phyloP scores from a whole-genome alignment of 2,113 vertebrate genomes.

The Serinus canaria region DNA sequence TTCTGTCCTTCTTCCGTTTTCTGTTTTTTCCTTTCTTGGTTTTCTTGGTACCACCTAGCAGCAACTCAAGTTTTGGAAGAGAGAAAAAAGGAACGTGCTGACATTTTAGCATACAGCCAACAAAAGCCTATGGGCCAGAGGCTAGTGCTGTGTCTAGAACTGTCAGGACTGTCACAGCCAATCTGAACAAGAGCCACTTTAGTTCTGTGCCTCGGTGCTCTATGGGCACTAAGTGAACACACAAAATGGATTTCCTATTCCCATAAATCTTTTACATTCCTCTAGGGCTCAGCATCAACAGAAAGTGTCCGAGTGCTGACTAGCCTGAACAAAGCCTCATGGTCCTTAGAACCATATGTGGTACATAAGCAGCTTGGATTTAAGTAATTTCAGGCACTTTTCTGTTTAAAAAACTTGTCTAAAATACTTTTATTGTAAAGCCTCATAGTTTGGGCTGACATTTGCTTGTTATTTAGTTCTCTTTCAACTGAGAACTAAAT shows the following conservation, averaged over 20 bases:
- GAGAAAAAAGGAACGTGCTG: background rate
- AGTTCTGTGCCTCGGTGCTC: background rate
- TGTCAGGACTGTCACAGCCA: background rate
- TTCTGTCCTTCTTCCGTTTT: background rate
- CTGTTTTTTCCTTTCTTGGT: background rate
- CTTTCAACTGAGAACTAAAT: background rate
- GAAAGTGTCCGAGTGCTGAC: background rate
- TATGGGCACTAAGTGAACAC: background rate
- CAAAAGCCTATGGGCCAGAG: background rate
- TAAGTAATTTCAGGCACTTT: background rate
- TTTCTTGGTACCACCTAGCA: background rate
- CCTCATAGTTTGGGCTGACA: background rate
- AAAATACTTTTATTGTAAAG: background rate
- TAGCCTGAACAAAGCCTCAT: background rate
- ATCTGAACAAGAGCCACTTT: background rate
- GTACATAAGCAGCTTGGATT: background rate
- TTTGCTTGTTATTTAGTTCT: background rate
- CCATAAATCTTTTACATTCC: background rate
- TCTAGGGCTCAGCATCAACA: background rate
- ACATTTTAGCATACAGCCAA: background rate
- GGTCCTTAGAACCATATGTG: background rate
- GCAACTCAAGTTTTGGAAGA: slow-evolving; percentile 9
- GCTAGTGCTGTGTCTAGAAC: background rate
- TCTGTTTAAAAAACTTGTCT: background rate
- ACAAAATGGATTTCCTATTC: background rate